These are phyloP conservation scores for Drosophila pallidifrons DNA, from an alignment of 1,140 invertebrate genomes.

Conservation along the genomic window DNA sequence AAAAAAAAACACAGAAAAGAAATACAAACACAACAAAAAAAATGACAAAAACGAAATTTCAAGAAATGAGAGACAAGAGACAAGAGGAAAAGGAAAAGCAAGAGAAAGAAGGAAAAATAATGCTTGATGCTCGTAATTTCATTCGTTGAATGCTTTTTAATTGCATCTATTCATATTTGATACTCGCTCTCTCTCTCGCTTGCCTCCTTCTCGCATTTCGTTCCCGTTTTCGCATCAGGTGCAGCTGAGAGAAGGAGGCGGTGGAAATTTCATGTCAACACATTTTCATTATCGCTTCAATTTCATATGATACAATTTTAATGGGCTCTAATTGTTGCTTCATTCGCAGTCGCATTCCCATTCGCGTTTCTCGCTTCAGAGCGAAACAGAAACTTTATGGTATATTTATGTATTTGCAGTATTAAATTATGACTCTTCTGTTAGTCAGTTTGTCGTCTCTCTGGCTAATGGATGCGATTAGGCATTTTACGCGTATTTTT, in stretches of 20 bases:
- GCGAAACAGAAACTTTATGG: background rate
- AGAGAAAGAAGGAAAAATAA: slow-evolving; percentile 6
- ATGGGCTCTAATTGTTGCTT: slow-evolving; percentile 51
- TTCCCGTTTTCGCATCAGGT: background rate
- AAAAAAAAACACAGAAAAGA: background rate
- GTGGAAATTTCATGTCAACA: slow-evolving; percentile 32
- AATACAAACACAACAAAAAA: background rate
- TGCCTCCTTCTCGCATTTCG: background rate
- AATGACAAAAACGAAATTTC: background rate
- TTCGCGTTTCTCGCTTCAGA: no score
- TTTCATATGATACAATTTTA: slow-evolving; percentile 57
- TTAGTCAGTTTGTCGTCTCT: background rate
- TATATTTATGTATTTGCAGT: background rate
- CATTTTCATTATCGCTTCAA: slow-evolving; percentile 54
- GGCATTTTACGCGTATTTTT: slow-evolving; percentile 43
- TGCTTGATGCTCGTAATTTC: slow-evolving; percentile 21
- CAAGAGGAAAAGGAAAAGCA: background rate
- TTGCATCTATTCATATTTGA: slow-evolving; percentile 41
- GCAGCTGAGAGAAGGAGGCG: background rate
- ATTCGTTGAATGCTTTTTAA: slow-evolving; percentile 51
- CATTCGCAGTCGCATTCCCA: background rate
- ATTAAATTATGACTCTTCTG: slow-evolving; percentile 23
- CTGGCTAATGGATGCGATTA: slow-evolving; percentile 45
- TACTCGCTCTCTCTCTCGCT: background rate
- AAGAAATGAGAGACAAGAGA: background rate